These are phyloP conservation scores for Agapornis roseicollis DNA, from an alignment of 2,113 vertebrate genomes.

Conservation along the genomic window DNA sequence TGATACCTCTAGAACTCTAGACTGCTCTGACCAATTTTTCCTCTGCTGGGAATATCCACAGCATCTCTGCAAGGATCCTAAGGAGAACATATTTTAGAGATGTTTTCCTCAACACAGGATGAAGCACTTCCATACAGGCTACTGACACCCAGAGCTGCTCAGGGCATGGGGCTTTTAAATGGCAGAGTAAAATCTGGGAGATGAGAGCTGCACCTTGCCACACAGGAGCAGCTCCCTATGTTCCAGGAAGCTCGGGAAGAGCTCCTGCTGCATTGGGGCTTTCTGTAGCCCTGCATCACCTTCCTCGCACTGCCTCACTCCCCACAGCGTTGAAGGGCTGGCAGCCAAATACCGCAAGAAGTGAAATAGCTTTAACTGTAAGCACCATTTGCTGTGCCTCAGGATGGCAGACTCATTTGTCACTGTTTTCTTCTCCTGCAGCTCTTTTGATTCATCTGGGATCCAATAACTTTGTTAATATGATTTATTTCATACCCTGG, in stretches of 20 bases:
- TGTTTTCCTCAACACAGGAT: accelerated
- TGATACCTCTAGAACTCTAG: neutral
- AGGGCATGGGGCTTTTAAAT: neutral
- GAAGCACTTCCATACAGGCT: neutral
- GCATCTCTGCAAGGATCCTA: neutral
- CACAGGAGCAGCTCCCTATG: neutral
- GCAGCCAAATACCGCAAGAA: neutral
- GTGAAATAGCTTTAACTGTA: neutral
- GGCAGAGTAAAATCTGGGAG: neutral
- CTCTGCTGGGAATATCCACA: neutral
- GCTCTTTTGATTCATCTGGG: constrained; percentile 33
- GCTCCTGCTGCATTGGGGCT: neutral
- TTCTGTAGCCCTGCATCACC: neutral
- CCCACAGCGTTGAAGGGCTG: accelerated
- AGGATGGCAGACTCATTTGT: constrained; percentile 46
- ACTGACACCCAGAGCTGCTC: neutral
- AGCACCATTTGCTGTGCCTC: constrained; percentile 18
- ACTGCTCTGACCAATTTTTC: neutral
- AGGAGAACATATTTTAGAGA: neutral
- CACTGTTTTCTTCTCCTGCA: constrained; percentile 52
- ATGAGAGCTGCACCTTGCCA: neutral
- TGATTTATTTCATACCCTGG: constrained; percentile 27
- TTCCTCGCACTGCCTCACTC: accelerated
- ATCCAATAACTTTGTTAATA: constrained; percentile 58
- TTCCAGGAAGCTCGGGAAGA: neutral